Conservation (phyloP, 2,797 vertebrate species). For the Simalia tracyae region DNA sequence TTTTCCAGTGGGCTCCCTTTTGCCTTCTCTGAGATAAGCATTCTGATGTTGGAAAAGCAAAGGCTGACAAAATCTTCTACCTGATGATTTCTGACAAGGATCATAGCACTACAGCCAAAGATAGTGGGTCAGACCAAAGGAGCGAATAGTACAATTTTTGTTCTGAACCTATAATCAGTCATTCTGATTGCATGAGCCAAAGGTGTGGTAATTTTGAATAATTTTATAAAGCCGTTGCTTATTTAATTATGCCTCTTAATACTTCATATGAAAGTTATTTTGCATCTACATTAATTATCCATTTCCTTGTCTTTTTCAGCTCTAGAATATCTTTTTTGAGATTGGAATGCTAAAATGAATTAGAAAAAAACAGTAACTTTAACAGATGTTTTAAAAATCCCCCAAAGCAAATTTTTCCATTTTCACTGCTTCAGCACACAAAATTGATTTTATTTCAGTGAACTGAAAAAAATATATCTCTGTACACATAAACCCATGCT, state of each 20-base stretch:
- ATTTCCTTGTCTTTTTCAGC: neutral
- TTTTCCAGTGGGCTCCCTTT: neutral
- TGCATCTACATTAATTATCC: neutral
- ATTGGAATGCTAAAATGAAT: neutral
- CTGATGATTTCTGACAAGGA: neutral
- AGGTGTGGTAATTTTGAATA: neutral
- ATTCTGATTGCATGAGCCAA: neutral
- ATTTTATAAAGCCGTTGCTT: neutral
- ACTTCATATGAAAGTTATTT: neutral
- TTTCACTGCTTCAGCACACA: neutral
- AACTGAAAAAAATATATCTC: neutral
- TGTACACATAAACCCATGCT: neutral
- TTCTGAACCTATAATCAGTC: neutral
- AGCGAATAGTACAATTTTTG: neutral
- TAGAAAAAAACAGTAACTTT: neutral
- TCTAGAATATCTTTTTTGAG: neutral
- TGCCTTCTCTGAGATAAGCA: neutral
- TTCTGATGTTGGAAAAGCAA: neutral
- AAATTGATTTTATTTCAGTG: neutral
- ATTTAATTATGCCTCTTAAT: neutral
- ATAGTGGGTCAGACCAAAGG: neutral
- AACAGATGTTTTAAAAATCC: neutral
- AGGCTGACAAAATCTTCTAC: neutral
- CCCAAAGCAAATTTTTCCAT: neutral
- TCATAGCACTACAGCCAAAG: neutral